A percentile compares a stretch with the other conserved stretches of the same genome.
Evolutionary conservation across 2,797 vertebrate species (phyloP).

Genomic region (Bradypus variegatus): DNA sequence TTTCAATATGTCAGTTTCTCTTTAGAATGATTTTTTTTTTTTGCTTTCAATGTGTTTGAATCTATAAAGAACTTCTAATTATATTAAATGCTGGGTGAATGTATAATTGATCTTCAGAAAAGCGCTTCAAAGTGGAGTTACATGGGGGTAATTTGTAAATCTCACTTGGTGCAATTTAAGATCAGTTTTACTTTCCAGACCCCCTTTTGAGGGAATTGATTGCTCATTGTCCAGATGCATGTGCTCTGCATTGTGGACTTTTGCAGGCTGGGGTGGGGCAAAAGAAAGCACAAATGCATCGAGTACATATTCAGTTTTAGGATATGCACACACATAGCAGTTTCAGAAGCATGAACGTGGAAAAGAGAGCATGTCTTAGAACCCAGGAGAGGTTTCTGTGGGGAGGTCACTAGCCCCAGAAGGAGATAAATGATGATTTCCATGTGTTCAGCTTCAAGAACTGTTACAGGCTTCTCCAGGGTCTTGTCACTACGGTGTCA

Average conservation of each 20-base stretch:
- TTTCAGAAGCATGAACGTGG: background rate
- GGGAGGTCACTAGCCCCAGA: background rate
- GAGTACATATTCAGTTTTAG: background rate
- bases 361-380: fast-evolving
- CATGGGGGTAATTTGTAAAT: too few relatives aligned
- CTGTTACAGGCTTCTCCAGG: background rate
- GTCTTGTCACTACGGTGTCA: fast-evolving
- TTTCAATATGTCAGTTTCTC: background rate
- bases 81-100: too few relatives aligned
- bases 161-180: background rate
- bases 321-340: fast-evolving
- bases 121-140: background rate
- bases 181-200: fast-evolving
- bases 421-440: background rate
- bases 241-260: background rate
- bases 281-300: background rate
- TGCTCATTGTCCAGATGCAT: fast-evolving
- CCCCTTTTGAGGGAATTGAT: background rate
- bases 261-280: background rate
- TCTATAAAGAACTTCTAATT: background rate
- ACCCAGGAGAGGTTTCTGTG: background rate
- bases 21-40: background rate
- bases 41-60: background rate
- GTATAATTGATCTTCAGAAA: background rate
- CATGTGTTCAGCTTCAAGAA: fast-evolving